Evolutionary conservation across 2,888 invertebrate genomes (phyloP).

Genomic region (Scaptomyza reducta): DNA sequence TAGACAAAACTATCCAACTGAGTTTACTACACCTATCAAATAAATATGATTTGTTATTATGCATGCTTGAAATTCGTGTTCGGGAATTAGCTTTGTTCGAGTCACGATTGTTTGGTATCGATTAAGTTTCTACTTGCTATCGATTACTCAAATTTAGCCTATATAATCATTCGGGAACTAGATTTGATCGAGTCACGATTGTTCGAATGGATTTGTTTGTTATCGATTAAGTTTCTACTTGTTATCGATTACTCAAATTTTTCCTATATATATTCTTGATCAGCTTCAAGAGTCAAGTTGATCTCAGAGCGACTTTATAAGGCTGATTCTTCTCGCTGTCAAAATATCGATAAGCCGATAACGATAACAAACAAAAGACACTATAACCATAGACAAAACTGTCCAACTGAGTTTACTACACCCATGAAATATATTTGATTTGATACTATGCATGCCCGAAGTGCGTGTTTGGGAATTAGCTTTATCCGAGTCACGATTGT

Average conservation of each 20-base stretch:
- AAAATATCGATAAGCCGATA: too few species aligned
- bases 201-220: background rate
- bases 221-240: background rate
- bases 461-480: background rate
- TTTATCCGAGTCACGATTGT: background rate
- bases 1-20: too few species aligned
- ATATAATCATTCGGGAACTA: too few species aligned
- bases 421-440: background rate
- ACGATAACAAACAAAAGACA: too few species aligned
- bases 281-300: too few species aligned
- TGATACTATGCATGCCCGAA: background rate
- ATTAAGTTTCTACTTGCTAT: background rate
- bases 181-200: background rate
- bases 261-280: background rate
- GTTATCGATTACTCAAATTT: background rate
- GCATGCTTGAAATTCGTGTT: background rate
- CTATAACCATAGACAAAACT: too few species aligned
- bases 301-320: background rate
- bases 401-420: background rate
- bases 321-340: background rate
- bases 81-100: background rate
- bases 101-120: background rate
- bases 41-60: background rate
- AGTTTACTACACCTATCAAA: background rate
- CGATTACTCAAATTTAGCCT: background rate